phyloP scores from a whole-genome alignment of 2,113 vertebrate genomes.

The Hipposideros armiger region DNA sequence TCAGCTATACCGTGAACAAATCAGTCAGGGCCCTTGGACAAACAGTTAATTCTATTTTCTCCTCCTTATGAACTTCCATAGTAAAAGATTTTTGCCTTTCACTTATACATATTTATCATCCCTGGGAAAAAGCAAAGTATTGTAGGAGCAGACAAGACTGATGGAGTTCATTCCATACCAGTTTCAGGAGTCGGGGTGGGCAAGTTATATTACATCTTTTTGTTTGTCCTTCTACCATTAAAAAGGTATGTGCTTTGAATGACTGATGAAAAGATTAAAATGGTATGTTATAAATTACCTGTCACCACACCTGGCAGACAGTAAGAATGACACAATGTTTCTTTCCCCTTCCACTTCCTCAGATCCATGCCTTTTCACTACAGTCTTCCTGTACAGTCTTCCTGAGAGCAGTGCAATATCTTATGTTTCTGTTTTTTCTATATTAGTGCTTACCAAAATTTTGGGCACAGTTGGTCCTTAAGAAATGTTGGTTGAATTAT shows the following conservation, averaged over 20 bases:
- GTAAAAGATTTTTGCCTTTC: not conserved
- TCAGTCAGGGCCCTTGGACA: not conserved
- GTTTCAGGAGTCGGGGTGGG: not conserved
- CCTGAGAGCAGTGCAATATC: not conserved
- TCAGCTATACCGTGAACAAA: not conserved
- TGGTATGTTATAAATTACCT: not conserved
- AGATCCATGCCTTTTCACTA: not conserved
- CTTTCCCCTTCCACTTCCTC: not conserved
- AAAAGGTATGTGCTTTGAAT: not conserved
- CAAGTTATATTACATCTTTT: not conserved
- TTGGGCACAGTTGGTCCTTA: not conserved
- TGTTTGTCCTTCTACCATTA: not conserved
- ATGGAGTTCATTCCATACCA: not conserved
- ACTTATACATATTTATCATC: not conserved
- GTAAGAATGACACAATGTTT: not conserved
- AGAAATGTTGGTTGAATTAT: not conserved
- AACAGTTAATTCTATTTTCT: not conserved
- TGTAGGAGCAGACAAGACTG: not conserved
- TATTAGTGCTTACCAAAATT: not conserved
- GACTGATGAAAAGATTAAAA: not conserved
- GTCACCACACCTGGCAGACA: not conserved
- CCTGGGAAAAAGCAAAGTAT: not conserved
- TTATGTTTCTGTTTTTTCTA: not conserved
- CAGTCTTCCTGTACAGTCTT: not conserved
- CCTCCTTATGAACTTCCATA: not conserved